phyloP scores from a whole-genome alignment of 1,140 invertebrate species.

The Sitophilus oryzae region DNA sequence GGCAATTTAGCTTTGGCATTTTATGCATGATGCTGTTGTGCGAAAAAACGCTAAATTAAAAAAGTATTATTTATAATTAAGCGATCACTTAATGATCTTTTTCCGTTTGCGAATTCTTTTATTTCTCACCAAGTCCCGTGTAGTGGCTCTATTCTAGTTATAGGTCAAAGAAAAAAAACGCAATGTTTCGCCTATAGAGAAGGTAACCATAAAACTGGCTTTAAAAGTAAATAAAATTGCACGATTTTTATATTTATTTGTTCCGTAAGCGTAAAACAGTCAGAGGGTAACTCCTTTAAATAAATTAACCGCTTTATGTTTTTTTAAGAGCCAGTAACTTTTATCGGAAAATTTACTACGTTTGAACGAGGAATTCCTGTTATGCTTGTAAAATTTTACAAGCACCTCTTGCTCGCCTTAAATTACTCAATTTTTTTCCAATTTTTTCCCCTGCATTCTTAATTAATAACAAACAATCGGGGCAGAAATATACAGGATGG shows the following conservation, averaged over 20 bases:
- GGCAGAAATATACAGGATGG: too few species aligned
- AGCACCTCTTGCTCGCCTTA: not conserved
- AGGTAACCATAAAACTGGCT: constrained; percentile 10
- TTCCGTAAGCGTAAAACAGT: constrained; percentile 17
- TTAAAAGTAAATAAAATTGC: constrained; percentile 22
- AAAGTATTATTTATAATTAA: too few species aligned
- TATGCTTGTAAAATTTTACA: constrained; percentile 7
- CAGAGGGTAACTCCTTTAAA: constrained; percentile 16
- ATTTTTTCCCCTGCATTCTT: not conserved
- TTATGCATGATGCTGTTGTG: too few species aligned
- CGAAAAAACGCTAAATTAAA: too few species aligned
- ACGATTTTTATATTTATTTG: constrained; percentile 20
- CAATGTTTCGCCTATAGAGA: constrained; percentile 14
- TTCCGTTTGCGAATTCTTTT: too few species aligned
- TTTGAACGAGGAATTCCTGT: constrained; percentile 12
- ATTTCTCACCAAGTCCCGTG: too few species aligned
- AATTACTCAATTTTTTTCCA: constrained; percentile 1
- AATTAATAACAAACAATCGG: too few species aligned
- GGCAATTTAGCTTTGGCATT: too few species aligned
- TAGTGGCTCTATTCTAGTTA: not conserved
- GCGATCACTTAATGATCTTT: too few species aligned
- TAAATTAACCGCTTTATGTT: constrained; percentile 20
- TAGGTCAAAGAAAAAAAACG: constrained; percentile 9
- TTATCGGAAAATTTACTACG: constrained; percentile 15
- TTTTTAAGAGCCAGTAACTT: constrained; percentile 19